phyloP scores from a whole-genome alignment of 2,113 vertebrate genomes.

The Uria lomvia region DNA sequence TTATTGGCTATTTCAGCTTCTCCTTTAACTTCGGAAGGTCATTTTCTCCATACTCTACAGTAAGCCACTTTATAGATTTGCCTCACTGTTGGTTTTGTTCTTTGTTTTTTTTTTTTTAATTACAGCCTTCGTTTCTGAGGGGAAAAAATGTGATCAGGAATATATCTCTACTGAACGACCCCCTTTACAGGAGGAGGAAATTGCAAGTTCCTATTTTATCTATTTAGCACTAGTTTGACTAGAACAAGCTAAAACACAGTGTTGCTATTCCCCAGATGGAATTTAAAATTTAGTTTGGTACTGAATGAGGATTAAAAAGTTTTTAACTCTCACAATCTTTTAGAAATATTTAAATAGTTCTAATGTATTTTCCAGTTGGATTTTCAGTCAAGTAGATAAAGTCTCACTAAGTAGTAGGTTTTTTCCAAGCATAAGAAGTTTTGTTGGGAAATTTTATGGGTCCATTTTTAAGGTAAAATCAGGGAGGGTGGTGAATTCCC shows the following conservation, averaged over 20 bases:
- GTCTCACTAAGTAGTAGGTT: neutral
- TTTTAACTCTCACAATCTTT: neutral
- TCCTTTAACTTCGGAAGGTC: constrained; percentile 28
- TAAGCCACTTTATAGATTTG: neutral
- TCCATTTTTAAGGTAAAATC: neutral
- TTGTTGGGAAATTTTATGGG: neutral
- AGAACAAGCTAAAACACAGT: neutral
- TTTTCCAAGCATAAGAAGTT: neutral
- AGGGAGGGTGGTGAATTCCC: neutral
- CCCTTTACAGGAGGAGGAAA: neutral
- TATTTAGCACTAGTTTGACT: neutral
- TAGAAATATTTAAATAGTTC: neutral
- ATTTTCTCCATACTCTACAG: neutral
- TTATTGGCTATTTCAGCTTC: constrained; percentile 46
- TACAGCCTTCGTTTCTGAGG: neutral
- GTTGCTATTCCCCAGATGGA: neutral
- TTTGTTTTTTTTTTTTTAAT: neutral
- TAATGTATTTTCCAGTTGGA: neutral
- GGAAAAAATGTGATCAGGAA: neutral
- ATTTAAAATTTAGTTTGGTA: neutral
- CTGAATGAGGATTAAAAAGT: neutral
- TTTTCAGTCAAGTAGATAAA: neutral
- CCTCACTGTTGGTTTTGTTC: neutral
- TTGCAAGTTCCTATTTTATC: neutral
- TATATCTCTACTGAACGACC: neutral